Conservation (phyloP, 2,797 vertebrate genomes). For the Periophthalmus magnuspinnatus region DNA sequence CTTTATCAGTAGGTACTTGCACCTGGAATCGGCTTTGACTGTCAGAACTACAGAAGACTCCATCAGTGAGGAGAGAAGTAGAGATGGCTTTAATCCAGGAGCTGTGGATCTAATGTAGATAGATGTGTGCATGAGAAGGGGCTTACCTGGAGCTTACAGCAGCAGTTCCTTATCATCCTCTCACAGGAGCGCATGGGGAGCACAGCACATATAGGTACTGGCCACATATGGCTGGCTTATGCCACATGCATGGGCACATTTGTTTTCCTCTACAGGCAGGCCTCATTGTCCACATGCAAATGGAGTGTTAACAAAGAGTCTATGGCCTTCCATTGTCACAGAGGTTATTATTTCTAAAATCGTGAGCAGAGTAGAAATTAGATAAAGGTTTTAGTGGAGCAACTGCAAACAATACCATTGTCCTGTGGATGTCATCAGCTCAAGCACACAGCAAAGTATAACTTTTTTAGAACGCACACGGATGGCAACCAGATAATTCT, state of each 20-base stretch:
- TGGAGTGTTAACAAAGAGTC: background rate
- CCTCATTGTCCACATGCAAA: slow-evolving; percentile 1
- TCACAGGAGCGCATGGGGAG: background rate
- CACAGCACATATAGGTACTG: background rate
- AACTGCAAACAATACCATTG: background rate
- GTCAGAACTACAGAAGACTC: slow-evolving; percentile 27
- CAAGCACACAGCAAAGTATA: background rate
- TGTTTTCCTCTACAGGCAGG: background rate
- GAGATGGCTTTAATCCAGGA: slow-evolving; percentile 37
- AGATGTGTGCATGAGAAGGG: slow-evolving; percentile 16
- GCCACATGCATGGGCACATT: background rate
- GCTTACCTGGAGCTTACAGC: slow-evolving; percentile 34
- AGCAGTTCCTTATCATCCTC: background rate
- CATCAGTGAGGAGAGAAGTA: slow-evolving; percentile 15
- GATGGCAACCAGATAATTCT: background rate
- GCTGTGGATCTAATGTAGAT: slow-evolving; percentile 28
- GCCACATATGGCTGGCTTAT: background rate
- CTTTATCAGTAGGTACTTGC: slow-evolving; percentile 11
- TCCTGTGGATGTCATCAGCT: background rate
- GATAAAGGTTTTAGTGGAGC: background rate
- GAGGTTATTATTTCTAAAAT: background rate
- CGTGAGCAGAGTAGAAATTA: background rate
- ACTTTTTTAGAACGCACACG: too few species aligned
- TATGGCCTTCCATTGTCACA: background rate
- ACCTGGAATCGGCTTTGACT: slow-evolving; percentile 9